Evolutionary conservation across 35 echinoderm and acorn worm species (phyloP), one percentile per base, ranked within the genome.

Genomic region (Heliocidaris tuberculata): DNA sequence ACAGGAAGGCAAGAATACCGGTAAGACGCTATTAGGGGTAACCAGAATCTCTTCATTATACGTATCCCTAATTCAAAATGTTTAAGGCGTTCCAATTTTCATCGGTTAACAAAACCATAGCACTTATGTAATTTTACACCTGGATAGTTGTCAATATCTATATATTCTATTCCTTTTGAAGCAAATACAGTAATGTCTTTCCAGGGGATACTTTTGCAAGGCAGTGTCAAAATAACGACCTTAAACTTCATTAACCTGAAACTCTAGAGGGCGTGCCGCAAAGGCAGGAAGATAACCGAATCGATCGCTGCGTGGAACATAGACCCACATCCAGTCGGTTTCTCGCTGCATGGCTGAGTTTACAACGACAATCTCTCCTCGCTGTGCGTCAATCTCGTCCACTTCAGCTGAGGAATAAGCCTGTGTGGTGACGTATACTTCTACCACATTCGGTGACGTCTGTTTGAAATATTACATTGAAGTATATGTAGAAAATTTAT

Each of bases 311-410:
- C 95, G 93, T 29, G 95, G 95, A 24, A 96, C 93, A 48, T 96
- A 96, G 21, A 96, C 95, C 95, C 95, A 96, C 95, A 96, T 96
- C 95, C 95, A 96, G 88, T 96, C 95, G 52, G 89, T 87, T 78
- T 96, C 95, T 71, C 93, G 85, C 61, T 96, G 95, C 93, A 94
- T 93, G 4, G 71, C 95, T 2, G 95, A 94, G 88, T 96, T 94
- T 42, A 96, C 95, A 31, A 96, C 95, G 9, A 96, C 47, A 27
- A 96, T 86, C 60, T 96, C 95, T 12, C 93, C 95, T 24, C 52
- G 59, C 31, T 86, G 29, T 59, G 92, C 94, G 29, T 94, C 86
- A 13, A 94, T 85, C 31, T 96, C 95, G 31, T 96, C 95, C 65
- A 54, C 48, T 50, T 96, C 95, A 31, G 9, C 59, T 90, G 93